Evolutionary conservation across 2,113 vertebrate species (phyloP).

Genomic region (Heterotilapia buettikoferi): DNA sequence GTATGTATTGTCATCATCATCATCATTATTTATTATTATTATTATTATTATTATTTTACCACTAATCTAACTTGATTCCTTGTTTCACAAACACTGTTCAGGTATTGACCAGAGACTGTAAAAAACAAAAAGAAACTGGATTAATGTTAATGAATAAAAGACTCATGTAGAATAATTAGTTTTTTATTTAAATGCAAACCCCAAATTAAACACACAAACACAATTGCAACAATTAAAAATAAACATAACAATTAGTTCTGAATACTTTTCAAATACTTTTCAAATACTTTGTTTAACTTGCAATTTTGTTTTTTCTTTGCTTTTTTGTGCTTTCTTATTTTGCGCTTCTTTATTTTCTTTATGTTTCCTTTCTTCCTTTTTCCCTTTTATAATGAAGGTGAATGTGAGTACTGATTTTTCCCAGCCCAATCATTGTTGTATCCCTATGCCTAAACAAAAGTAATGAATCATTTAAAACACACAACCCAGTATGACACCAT

Average conservation of each 20-base stretch:
- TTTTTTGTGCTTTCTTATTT: neutral
- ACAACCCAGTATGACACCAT: neutral
- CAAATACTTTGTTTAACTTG: neutral
- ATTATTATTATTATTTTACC: neutral
- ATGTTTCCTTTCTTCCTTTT: neutral
- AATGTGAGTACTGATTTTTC: neutral
- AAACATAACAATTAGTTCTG: neutral
- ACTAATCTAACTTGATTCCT: neutral
- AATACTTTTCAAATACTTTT: neutral
- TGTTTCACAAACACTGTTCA: neutral
- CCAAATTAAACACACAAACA: neutral
- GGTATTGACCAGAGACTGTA: neutral
- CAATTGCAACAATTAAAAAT: neutral
- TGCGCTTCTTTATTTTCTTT: neutral
- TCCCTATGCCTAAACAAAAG: neutral
- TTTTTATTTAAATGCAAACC: neutral
- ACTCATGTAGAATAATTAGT: neutral
- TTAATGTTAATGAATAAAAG: neutral
- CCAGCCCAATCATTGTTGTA: neutral
- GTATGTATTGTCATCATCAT: neutral
- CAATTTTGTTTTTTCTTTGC: neutral
- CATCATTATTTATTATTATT: fast-evolving
- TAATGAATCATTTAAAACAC: neutral
- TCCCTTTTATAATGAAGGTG: neutral
- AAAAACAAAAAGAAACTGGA: neutral